A percentile compares a stretch with the other conserved stretches of the same genome.
These are phyloP conservation scores for Galerucella nymphaeae DNA, from an alignment of 2,888 invertebrate species.

Conservation along the genomic window DNA sequence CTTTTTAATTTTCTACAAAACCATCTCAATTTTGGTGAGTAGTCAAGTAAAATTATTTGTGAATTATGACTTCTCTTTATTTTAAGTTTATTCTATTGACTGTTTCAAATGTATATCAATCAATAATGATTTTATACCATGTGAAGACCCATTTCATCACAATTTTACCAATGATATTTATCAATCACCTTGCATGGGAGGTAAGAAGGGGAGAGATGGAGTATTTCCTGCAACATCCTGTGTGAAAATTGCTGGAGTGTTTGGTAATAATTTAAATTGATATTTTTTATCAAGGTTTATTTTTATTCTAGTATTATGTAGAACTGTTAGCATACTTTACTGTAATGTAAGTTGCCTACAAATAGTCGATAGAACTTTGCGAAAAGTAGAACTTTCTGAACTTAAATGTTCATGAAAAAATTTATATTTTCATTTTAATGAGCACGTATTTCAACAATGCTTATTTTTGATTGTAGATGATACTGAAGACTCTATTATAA, in stretches of 20 bases:
- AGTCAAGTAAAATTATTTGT: neutral
- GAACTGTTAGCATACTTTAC: no score
- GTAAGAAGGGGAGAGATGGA: slow-evolving; percentile 91
- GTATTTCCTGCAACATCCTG: slow-evolving; percentile 97
- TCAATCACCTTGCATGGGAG: slow-evolving; percentile 94
- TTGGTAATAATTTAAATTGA: slow-evolving; percentile 72
- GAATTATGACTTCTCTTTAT: slow-evolving; percentile 1
- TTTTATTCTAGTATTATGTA: neutral
- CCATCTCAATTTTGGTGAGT: slow-evolving; percentile 18
- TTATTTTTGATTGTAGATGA: slow-evolving; percentile 71
- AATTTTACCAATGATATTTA: slow-evolving; percentile 86
- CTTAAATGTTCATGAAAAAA: no score
- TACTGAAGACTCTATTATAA: slow-evolving; percentile 82
- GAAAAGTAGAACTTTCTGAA: no score
- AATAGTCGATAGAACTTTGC: no score
- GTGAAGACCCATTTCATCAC: slow-evolving; percentile 97
- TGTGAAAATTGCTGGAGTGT: slow-evolving; percentile 92
- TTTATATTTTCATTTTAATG: neutral
- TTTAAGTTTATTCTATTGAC: slow-evolving; percentile 73
- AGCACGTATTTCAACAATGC: slow-evolving; percentile 5
- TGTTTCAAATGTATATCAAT: slow-evolving; percentile 97
- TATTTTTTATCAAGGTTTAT: neutral
- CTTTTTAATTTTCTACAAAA: slow-evolving; percentile 18
- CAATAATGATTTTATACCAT: slow-evolving; percentile 85
- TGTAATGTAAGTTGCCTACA: no score